Base-by-base conservation (phyloP, 2,888 invertebrate genomes). In the Epicampocera succincta region DNA sequence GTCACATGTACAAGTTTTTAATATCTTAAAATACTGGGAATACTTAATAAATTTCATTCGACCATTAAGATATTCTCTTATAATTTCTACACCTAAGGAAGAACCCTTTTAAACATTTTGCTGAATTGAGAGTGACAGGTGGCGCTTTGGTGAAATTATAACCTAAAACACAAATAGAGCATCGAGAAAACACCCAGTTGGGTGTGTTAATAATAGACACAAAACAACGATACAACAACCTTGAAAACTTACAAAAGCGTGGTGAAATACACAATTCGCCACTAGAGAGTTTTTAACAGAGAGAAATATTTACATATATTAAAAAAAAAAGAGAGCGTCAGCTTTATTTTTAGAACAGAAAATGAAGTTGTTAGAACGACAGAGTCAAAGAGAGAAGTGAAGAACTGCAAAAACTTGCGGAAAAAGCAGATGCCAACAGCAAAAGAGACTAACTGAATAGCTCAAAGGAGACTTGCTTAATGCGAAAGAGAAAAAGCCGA, bases 171-270 rank as follows among this genome's bases (percentile, higher is more conserved):
- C 56, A 76, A 82, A 56, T 61, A 56, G 76, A 81, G 72, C 72
- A 60, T 66, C 46, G 46, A 65, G 76, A 72, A 79, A 73, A 71
- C 74, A 78, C 78, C 78, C 74, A 75, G 71, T 66, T 75, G 82
- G 78, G 78, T 82, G 82, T 82, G 82, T 82, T 78, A 71, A 68
- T 60, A 46, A 68, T 52, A 71, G 56, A 42, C 60, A 66, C 56
- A 77, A 58, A 61, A 21, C 4, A 46, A 71, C 44, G 60, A 66
- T 46, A 75, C 54, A 74, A 71, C 78, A 82, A 78, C 82, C 82
- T 78, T 82, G 82, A 82, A 82, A 78, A 71, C 40, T 15, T 44
- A 77, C 68, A 56, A 50, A 73, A 63, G 68, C n/a, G 68, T 68
- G 72, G 81, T 77, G 76, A 68, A 66, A 56, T 38, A 54, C 19